Conservation (phyloP, 2,113 vertebrate genomes). For the Grus americana region DNA sequence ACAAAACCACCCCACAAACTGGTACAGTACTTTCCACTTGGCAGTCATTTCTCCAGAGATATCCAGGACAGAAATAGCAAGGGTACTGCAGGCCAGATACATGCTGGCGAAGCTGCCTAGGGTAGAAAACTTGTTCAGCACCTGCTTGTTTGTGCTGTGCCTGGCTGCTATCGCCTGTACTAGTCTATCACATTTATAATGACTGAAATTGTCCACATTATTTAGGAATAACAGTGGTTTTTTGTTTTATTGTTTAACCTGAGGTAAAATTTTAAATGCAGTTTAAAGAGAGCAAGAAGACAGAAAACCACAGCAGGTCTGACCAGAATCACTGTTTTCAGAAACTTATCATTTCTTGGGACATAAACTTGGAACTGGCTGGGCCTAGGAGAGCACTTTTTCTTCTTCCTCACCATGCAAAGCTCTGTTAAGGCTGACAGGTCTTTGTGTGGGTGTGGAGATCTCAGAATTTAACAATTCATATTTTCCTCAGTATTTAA, state of each 20-base stretch:
- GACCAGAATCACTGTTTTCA: background rate
- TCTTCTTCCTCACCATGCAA: background rate
- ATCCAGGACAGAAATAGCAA: conserved; percentile 61
- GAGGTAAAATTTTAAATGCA: background rate
- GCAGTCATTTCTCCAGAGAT: conserved; percentile 36
- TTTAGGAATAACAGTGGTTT: background rate
- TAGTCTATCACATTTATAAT: background rate
- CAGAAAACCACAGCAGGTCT: background rate
- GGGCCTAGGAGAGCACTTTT: background rate
- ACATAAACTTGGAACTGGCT: background rate
- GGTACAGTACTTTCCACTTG: conserved; percentile 41
- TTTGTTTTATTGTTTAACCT: background rate
- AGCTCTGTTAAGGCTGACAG: background rate
- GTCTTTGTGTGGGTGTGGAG: background rate
- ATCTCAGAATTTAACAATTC: background rate
- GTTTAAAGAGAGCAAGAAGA: background rate
- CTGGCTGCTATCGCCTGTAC: background rate
- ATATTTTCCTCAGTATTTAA: background rate
- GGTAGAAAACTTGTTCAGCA: conserved; percentile 35
- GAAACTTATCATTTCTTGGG: background rate
- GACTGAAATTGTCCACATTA: background rate
- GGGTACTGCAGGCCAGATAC: conserved; percentile 29
- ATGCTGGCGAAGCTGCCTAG: conserved; percentile 7
- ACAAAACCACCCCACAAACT: conserved; percentile 27
- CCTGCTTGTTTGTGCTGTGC: background rate